Base-by-base conservation (phyloP, 2,113 vertebrate species). In the Oncorhynchus gorbuscha region DNA sequence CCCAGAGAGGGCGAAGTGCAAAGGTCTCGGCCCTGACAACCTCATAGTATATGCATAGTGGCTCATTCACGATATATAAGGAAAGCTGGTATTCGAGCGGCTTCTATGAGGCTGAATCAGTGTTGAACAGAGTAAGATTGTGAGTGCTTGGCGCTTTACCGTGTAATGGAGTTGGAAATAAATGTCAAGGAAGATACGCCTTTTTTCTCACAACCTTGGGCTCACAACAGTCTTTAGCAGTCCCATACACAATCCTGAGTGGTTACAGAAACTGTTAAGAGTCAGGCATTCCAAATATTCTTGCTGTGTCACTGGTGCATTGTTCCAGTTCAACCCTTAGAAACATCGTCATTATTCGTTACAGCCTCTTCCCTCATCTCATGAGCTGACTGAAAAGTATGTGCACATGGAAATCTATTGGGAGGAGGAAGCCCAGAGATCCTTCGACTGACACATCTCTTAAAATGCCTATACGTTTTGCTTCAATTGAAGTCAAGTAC, bases 351-450 rank as follows among this genome's bases (percentile, higher is more conserved):
- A 51, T 66, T 79, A 55, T 64, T 79, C 75, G 26, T 62, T 64
- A 78, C 58, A 62, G 81, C 74, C 69, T 66, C 74, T 59, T 58
- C 55, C 45, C 76, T 82, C 39, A 65, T 82, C 76, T 81, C 79
- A 76, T 69, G 73, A 84, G 78, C 55, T 9, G 68, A 69, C 77
- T 86, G 82, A 78, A 82, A 77, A 78, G 26, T 32, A 74, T 55
- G 73, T 58, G 14, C 81, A 83, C 78, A 78, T 76, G 71, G 51
- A 77, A 86, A 84, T 85, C 84, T 79, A 59, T 30, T 6, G 67
- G 80, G 80, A 87, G 74, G 76, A 79, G 84, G 79, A 61, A 72
- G 76, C 58, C 22, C 51, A 51, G 69, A 72, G 82, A 79, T 39
- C 64, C 69, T 22, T 51, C 61, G 74, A 84, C 73, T 71, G 55